Conservation (phyloP, 2,113 vertebrate genomes). For the Heterocephalus glaber region DNA sequence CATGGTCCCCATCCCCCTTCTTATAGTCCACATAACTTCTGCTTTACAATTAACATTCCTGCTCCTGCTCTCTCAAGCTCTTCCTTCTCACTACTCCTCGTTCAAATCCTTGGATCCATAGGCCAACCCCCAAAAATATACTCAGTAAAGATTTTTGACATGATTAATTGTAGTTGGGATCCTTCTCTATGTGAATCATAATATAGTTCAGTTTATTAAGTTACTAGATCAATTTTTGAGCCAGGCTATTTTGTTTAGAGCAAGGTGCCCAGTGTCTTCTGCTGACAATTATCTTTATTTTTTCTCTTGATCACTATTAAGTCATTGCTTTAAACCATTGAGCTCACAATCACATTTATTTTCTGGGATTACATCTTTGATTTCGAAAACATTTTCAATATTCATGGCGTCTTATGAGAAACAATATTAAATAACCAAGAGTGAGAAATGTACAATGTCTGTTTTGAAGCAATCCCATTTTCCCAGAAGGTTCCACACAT, state of each 20-base stretch:
- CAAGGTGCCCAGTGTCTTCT: background rate
- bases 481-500: background rate
- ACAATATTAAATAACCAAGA: background rate
- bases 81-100: background rate
- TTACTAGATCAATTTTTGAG: background rate
- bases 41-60: background rate
- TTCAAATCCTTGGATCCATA: background rate
- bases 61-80: background rate
- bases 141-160: background rate
- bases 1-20: background rate
- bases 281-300: background rate
- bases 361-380: slow-evolving; percentile 13
- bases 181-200: background rate
- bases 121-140: background rate
- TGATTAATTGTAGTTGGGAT: background rate
- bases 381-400: slow-evolving; percentile 49
- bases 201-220: background rate
- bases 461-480: background rate
- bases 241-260: background rate
- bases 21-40: background rate
- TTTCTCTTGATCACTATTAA: background rate
- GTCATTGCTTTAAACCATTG: background rate
- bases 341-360: background rate
- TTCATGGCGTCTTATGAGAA: background rate
- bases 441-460: background rate